phyloP scores from a whole-genome alignment of 1,140 invertebrate species.

The Hormaphis cornu region DNA sequence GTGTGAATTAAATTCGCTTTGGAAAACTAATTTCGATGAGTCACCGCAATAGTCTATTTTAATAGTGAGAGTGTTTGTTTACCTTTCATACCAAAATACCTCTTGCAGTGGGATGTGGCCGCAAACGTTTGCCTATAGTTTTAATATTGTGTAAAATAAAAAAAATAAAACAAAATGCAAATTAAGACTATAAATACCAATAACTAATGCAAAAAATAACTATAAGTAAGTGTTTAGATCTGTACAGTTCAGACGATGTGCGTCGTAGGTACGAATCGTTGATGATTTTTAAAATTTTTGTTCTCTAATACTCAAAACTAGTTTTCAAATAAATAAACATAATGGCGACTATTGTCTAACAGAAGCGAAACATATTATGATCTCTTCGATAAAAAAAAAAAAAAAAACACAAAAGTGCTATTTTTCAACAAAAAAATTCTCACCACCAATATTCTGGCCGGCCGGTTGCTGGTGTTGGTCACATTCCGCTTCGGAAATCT shows the following conservation, averaged over 20 bases:
- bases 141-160: constrained; percentile 20
- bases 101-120: constrained; percentile 28
- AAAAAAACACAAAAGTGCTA: neutral
- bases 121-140: constrained; percentile 27
- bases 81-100: constrained; percentile 28
- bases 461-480: constrained; percentile 64
- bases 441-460: constrained; percentile 63
- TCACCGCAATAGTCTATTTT: neutral
- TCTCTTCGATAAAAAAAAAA: neutral
- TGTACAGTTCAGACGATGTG: no score
- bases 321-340: no score
- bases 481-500: constrained; percentile 85
- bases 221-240: neutral
- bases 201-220: neutral
- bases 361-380: no score
- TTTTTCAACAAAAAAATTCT: constrained; percentile 40
- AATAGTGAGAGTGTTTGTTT: constrained; percentile 7
- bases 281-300: no score
- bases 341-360: neutral
- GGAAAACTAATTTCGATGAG: neutral
- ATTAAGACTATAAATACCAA: constrained; percentile 2
- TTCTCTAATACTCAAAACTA: no score
- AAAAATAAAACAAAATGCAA: constrained; percentile 16
- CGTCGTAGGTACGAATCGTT: no score
- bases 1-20: neutral